phyloP scores from a whole-genome alignment of 2,797 vertebrate species.

The Sebastes variabilis region DNA sequence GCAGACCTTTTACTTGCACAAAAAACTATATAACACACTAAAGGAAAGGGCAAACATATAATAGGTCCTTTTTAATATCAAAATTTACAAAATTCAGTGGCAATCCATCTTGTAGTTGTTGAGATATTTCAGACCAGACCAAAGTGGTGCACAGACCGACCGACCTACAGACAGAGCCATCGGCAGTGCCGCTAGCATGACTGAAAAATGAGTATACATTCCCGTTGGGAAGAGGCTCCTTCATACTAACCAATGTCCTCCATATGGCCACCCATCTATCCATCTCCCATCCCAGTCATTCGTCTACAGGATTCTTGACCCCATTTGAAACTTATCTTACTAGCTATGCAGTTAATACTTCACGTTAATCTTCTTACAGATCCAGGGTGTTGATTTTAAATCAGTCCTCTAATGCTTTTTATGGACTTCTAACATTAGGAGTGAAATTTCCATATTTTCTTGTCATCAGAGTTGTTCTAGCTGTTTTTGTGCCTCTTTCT shows the following conservation, averaged over 20 bases:
- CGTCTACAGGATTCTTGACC: not conserved
- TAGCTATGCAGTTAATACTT: not conserved
- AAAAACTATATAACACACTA: no score
- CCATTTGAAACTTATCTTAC: not conserved
- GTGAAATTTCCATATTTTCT: not conserved
- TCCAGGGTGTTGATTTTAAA: not conserved
- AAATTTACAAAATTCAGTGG: not conserved
- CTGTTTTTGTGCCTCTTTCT: not conserved
- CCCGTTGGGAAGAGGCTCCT: not conserved
- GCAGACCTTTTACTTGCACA: no score
- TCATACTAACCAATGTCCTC: not conserved
- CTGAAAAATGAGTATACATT: not conserved
- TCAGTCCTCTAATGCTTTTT: not conserved
- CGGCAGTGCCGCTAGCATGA: not conserved
- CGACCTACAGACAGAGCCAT: not conserved
- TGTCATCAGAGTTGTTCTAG: not conserved
- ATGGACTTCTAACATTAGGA: not conserved
- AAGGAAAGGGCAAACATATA: no score
- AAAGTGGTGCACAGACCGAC: not conserved
- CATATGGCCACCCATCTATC: not conserved
- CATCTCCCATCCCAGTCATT: not conserved
- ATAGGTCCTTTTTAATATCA: not conserved
- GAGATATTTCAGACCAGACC: not conserved
- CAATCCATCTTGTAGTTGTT: not conserved
- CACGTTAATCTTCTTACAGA: not conserved